Evolutionary conservation across 1,140 invertebrate species (phyloP).

Genomic region (Phocides pigmalion): DNA sequence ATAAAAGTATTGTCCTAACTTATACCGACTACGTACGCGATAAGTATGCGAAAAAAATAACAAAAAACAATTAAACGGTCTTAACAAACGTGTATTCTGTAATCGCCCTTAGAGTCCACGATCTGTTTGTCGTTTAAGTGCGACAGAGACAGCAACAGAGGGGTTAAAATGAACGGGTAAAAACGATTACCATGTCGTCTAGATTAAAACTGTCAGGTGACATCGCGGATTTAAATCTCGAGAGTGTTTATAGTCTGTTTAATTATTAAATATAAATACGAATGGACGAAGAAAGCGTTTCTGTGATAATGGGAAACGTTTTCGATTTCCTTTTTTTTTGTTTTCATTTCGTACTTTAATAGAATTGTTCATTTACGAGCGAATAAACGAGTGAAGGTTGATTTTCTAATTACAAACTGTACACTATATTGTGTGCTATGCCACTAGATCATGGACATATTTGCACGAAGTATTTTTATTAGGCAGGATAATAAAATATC

Average conservation of each 20-base stretch:
- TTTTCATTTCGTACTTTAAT: neutral
- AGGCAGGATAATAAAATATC: too few relatives aligned
- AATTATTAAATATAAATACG: constrained; percentile 1
- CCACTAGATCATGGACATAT: too few relatives aligned
- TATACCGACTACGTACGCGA: too few relatives aligned
- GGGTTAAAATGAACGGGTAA: constrained; percentile 26
- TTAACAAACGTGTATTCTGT: neutral
- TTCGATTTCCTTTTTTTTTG: neutral
- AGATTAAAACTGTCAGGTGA: constrained; percentile 28
- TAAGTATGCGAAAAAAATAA: too few relatives aligned
- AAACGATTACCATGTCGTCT: constrained; percentile 31
- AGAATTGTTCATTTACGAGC: neutral
- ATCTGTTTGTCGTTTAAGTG: constrained; percentile 27
- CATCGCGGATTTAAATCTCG: constrained; percentile 23
- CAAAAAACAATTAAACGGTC: neutral
- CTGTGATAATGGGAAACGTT: constrained; percentile 7
- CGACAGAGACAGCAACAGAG: constrained; percentile 13
- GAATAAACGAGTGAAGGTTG: neutral
- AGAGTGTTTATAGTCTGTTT: constrained; percentile 21
- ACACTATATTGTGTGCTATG: too few relatives aligned
- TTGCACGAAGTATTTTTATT: too few relatives aligned
- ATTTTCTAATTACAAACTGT: too few relatives aligned
- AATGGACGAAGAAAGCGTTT: constrained; percentile 2
- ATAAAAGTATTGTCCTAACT: too few relatives aligned
- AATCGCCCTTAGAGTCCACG: constrained; percentile 3